Evolutionary conservation across 2,113 vertebrate genomes (phyloP), one percentile per base, ranked within the genome.

Genomic region (Pelecanus crispus): DNA sequence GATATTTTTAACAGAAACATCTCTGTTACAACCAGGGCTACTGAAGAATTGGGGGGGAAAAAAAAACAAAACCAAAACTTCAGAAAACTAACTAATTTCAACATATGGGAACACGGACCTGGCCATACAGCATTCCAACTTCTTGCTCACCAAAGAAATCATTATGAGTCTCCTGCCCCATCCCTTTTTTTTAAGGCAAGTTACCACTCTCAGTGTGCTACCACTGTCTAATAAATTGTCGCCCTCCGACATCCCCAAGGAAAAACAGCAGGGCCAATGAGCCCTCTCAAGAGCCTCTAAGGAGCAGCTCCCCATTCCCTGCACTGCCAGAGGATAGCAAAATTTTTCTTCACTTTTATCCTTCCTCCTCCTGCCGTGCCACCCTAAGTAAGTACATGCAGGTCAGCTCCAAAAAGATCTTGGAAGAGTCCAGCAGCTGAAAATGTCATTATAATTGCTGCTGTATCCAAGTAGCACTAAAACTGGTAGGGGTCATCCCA

Each of bases 1-100:
- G 32, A 10, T 45, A 59, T 32, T 91, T 79, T 82, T 91, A 87
- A 81, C 40, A 82, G 74, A 93, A 87, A 68, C 34, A 77, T 25
- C 42, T 81, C 61, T 78, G 63, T 90, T 85, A 71, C 32, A 86
- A 58, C 11, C 34, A 58, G 4, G 0, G 7, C 44, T 82, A 72
- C 28, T 44, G 21, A 75, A 72, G 25, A 86, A 75, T 6, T 71
- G n/a, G 40, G n/a, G n/a, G n/a, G n/a, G n/a, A n/a, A 6, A 12
- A 6, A 55, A 73, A 62, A 66, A 25, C 67, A 73, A n/a, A 87
- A 36, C 11, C 17, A 50, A 34, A 50, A 20, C 65, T 70, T 88
- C 53, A 80, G 36, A 90, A 90, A 92, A 79, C 18, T 31, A 92
- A 79, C 18, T 31, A 17, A 74, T 38, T 81, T 84, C 47, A 91